Percentiles rank a stretch among this genome's conserved stretches.
These are phyloP conservation scores for Sepiola atlantica DNA, from an alignment of 2,888 invertebrate species.

Conservation along the genomic window DNA sequence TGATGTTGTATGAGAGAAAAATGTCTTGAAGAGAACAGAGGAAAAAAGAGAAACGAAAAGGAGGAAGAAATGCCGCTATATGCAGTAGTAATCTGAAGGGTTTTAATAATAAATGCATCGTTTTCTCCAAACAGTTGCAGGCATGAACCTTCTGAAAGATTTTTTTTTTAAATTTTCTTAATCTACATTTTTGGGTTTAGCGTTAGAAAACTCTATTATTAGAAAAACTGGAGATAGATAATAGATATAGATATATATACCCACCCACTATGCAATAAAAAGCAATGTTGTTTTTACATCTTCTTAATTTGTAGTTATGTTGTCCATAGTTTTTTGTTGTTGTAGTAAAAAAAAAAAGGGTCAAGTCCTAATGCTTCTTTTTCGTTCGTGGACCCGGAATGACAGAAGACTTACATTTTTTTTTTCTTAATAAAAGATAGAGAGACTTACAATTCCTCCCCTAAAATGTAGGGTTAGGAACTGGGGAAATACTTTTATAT, in stretches of 20 bases:
- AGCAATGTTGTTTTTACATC: not conserved
- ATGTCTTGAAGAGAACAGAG: not conserved
- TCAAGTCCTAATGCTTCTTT: not conserved
- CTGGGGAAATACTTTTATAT: not conserved
- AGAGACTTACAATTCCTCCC: not conserved
- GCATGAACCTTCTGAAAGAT: not conserved
- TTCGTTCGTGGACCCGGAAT: not conserved
- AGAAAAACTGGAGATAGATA: not conserved
- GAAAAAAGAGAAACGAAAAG: not conserved
- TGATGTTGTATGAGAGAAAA: not conserved
- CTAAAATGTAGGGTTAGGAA: not conserved
- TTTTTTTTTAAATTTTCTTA: too few species aligned
- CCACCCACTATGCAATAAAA: constrained; percentile 5
- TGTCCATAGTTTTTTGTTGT: not conserved
- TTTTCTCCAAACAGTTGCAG: constrained; percentile 32
- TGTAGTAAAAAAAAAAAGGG: not conserved
- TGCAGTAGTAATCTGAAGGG: not conserved
- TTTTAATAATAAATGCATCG: constrained; percentile 40
- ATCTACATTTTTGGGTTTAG: not conserved
- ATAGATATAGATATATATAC: not conserved
- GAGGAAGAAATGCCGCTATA: not conserved
- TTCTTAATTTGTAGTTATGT: not conserved
- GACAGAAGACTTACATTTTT: not conserved
- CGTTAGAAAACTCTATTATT: not conserved
- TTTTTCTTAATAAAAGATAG: not conserved